Base-by-base conservation (phyloP, 1,140 invertebrate genomes). In the Lamellibrachia luymesi region DNA sequence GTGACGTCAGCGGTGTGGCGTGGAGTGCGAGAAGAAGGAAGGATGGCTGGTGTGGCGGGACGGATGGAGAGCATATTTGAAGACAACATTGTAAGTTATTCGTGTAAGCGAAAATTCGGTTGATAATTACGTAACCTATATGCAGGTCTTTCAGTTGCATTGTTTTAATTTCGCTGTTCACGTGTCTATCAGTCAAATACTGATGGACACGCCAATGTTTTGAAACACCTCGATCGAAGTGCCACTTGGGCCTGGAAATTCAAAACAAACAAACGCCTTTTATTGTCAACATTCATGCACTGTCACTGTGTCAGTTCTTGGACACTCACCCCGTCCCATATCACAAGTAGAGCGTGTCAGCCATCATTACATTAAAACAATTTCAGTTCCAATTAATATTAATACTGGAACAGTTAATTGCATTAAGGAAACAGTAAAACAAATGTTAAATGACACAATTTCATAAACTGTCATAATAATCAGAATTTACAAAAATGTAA, bases 11-110 rank as follows among this genome's bases (percentile, higher is more conserved):
- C 91, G 17, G 17, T 22, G 91, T 91, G 13, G 51, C n/a, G 91
- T n/a, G 91, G 51, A 50, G 91, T 91, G 49, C 17, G 91, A 50
- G 51, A 91, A 91, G 91, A 91, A 50, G 91, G 51, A 50, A 91
- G 91, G 91, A 91, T 91, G 91, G 91, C 91, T 50, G 64, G 64
- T 80, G 91, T 91, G 91, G 91, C 91, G 91, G 91, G 91, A 50
- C 91, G 49, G 91, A 50, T 4, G 91, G 91, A 91, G 22, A 91
- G 91, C 49, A 51, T 91, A 50, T 51, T 91, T 50, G 91, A 91
- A 91, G 51, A 91, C 91, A 50, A n/a, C 91, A 25, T 91, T 50
- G 91, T 91, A 91, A 91, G 91, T 51, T 51, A 50, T 91, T 91
- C 49, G 51, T 91, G 17, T 91, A 91, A 22, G 2, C 7, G 64